phyloP scores from a whole-genome alignment of 2,888 invertebrate species.

The Chymomyza procnemis region DNA sequence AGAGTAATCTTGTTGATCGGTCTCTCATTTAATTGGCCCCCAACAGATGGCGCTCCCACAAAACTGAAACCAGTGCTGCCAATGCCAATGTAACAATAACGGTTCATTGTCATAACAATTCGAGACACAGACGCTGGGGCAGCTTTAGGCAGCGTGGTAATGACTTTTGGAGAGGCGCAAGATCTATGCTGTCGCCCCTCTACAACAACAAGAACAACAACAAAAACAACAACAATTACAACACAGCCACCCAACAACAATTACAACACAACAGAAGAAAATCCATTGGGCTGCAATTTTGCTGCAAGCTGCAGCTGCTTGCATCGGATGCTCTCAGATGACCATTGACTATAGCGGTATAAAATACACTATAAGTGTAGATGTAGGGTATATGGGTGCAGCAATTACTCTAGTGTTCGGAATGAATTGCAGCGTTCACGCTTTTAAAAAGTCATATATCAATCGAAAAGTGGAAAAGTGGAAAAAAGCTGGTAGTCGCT shows the following conservation, averaged over 20 bases:
- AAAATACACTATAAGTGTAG: too few relatives aligned
- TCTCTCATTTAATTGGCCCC: background rate
- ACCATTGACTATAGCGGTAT: conserved; percentile 28
- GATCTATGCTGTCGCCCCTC: background rate
- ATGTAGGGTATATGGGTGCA: too few relatives aligned
- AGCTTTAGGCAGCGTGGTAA: background rate
- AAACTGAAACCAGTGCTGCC: background rate
- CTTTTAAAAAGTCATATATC: too few relatives aligned
- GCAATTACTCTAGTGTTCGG: too few relatives aligned
- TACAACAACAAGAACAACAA: background rate
- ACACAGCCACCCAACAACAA: too few relatives aligned
- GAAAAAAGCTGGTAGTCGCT: too few relatives aligned
- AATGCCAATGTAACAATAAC: background rate
- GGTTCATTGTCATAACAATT: background rate
- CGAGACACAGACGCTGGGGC: background rate
- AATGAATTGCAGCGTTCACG: too few relatives aligned
- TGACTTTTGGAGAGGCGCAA: background rate
- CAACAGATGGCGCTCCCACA: background rate
- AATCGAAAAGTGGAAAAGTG: too few relatives aligned
- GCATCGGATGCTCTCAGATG: background rate
- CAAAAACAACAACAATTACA: background rate
- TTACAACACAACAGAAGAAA: background rate
- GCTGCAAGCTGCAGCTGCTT: background rate
- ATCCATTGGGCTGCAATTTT: background rate
- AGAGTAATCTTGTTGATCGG: background rate